A percentile compares a stretch with the other conserved stretches of the same genome.
Evolutionary conservation across 1,140 invertebrate genomes (phyloP).

Genomic region (Drosophila ohnishii): DNA sequence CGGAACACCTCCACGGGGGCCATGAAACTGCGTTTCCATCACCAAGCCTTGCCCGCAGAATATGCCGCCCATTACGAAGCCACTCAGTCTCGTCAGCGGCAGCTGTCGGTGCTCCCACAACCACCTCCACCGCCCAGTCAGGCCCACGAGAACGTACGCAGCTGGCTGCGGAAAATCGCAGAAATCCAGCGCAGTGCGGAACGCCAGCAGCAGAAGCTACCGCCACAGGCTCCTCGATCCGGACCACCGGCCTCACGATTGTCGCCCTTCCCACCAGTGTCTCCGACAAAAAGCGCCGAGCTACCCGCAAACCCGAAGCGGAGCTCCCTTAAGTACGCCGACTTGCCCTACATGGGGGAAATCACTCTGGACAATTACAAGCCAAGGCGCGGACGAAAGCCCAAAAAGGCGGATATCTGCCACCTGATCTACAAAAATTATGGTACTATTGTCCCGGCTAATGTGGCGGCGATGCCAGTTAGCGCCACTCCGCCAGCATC

Average conservation of each 20-base stretch:
- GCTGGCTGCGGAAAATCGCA: slow-evolving; percentile 89
- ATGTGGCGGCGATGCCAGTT: slow-evolving; percentile 8
- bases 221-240: slow-evolving; percentile 7
- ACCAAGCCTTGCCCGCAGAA: slow-evolving; percentile 90
- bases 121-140: slow-evolving; percentile 68
- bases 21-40: slow-evolving; percentile 92
- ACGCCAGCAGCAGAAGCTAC: slow-evolving; percentile 58
- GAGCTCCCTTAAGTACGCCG: slow-evolving; percentile 88
- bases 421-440: slow-evolving; percentile 96
- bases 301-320: slow-evolving; percentile 30
- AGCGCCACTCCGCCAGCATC: slow-evolving; percentile 4
- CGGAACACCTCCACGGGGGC: slow-evolving; percentile 68
- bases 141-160: slow-evolving; percentile 86
- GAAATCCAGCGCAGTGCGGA: slow-evolving; percentile 85
- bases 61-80: slow-evolving; percentile 92
- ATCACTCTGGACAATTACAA: slow-evolving; percentile 94
- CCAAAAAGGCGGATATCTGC: slow-evolving; percentile 95
- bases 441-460: slow-evolving; percentile 89
- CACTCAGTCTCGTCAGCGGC: slow-evolving; percentile 84
- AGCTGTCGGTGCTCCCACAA: slow-evolving; percentile 27
- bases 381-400: slow-evolving; percentile 91
- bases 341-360: slow-evolving; percentile 95
- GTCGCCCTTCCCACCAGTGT: slow-evolving; percentile 3
- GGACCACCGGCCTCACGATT: slow-evolving; percentile 16
- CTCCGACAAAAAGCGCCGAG: slow-evolving; percentile 61